Evolutionary conservation across 2,113 vertebrate genomes (phyloP).

Genomic region (Oxyura jamaicensis): DNA sequence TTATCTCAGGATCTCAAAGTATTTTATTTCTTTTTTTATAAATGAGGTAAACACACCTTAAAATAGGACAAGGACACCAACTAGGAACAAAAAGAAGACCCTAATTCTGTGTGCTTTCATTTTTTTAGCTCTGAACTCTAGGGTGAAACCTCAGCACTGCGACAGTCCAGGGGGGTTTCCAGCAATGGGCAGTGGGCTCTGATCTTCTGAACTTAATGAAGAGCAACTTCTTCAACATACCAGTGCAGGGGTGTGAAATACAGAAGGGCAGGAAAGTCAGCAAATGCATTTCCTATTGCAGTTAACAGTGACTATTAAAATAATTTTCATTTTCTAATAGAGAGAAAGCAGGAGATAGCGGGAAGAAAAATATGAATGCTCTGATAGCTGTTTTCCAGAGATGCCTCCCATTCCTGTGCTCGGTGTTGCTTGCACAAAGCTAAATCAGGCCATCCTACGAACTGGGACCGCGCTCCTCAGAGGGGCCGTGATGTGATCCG

Average conservation of each 20-base stretch:
- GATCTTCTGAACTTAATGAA: not conserved
- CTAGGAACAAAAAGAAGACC: rapidly evolving
- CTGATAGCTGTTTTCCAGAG: not conserved
- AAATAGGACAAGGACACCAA: not conserved
- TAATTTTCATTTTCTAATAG: not conserved
- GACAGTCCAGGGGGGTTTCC: not conserved
- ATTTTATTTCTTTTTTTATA: not conserved
- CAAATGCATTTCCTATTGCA: not conserved
- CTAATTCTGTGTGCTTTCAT: not conserved
- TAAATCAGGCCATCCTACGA: not conserved
- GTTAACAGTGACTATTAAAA: not conserved
- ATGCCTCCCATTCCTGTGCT: not conserved
- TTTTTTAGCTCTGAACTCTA: not conserved
- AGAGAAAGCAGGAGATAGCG: not conserved
- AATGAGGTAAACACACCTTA: not conserved
- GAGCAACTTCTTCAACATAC: not conserved
- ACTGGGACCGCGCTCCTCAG: not conserved
- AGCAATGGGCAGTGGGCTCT: not conserved
- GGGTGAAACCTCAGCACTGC: not conserved
- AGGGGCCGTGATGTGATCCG: not conserved
- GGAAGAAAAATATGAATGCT: not conserved
- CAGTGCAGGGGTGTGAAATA: not conserved
- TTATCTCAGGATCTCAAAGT: not conserved
- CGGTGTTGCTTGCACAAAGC: not conserved
- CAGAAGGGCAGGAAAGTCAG: not conserved